Evolutionary conservation across 64 coral and sea anemone genomes (phyloP), one percentile per base, ranked within the genome.

Genomic region (Stylophora pistillata): DNA sequence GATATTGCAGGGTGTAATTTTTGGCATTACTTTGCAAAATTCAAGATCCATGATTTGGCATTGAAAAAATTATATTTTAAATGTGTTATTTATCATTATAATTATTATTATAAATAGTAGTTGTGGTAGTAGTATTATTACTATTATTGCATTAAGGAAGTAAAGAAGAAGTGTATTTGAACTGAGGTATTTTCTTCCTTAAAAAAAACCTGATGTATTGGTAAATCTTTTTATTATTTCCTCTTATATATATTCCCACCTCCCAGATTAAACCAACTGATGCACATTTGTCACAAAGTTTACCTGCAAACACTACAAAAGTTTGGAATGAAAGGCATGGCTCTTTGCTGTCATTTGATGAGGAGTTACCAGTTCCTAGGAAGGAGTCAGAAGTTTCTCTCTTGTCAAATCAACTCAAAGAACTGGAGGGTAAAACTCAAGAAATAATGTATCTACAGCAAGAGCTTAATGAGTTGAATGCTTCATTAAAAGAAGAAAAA

Each of bases 391-490:
- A 99, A 30, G 62, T 99, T 6, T 95, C 93, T 10, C 90, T 87
- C 0, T 31, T 99, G 75, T 95, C 93, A 1, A 86, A 77, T 18
- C 88, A 89, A 20, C 81, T 99, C 9, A 89, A 95, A 93, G 97
- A 99, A 16, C 85, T 99, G 30, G 97, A 99, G 70, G 97, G 82
- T n/a, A 99, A 99, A 90, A 91, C 97, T 16, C 76, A 95, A 30
- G 97, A 99, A 27, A 89, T 95, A 81, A 34, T 99, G 27, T 88
- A 92, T 59, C 78, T 99, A 56, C 97, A 99, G 32, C 93, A 95
- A 58, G 97, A 99, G 33, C 27, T 99, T 21, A 99, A 95, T 95
- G 97, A 99, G 92, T 78, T 95, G 20, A 93, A 99, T 99, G 93
- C 88, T 5, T 86, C 87, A 23, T 74, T 99, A 17, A 99, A 99